Evolutionary conservation across 2,113 vertebrate genomes (phyloP), one percentile per base, ranked within the genome.

Genomic region (Chionis minor): DNA sequence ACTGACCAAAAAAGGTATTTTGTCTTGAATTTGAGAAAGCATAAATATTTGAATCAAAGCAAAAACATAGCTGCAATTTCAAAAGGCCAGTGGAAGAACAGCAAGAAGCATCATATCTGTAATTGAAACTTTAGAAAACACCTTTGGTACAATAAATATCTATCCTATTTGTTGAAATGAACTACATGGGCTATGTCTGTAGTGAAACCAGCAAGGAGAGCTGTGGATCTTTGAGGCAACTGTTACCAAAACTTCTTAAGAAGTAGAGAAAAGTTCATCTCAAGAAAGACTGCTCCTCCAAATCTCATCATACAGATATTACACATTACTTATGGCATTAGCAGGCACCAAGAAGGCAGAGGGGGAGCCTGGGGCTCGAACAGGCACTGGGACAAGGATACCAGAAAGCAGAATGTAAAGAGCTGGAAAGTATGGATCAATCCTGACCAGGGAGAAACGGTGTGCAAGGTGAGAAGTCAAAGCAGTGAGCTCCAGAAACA

Each of bases 11-110:
- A 72, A 85, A 90, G 74, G 65, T 92, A 91, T 94, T 92, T 81
- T 65, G 44, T 49, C 78, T 93, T 91, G 55, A 84, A 83, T 94
- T 91, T 90, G 47, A 95, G 85, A 85, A 88, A 73, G 45, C 17
- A 63, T 92, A 92, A 93, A 91, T 90, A 86, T 96, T 92, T 96
- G 86, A 92, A 65, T 61, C 81, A 71, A 81, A 74, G 61, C 40
- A 85, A 96, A 96, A 83, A 26, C 44, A 67, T 70, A 82, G 58
- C 75, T 80, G 20, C 44, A 59, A 45, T 94, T 89, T 80, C 61
- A 91, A 87, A 93, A 92, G 12, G 40, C 71, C 80, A 42, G 21
- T 71, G 61, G 61, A 90, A 96, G 81, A 96, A 20, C 19, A 91
- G 14, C 26, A 84, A 83, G 30, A 67, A 21, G 14, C 12, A 14